phyloP scores from a whole-genome alignment of 2,797 vertebrate species.

The Halcyon chelicuti region DNA sequence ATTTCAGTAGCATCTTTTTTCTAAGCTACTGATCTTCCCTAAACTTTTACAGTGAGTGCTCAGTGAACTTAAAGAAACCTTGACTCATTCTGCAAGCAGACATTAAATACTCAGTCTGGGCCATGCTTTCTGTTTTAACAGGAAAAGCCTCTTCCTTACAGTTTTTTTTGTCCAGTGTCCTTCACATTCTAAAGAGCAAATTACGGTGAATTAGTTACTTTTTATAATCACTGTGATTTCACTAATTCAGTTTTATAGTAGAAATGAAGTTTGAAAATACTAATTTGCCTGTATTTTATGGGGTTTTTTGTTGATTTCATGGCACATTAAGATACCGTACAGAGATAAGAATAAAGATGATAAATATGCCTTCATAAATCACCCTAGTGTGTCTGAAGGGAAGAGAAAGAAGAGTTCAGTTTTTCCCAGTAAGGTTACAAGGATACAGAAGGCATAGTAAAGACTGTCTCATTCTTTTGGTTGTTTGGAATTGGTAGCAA shows the following conservation, averaged over 20 bases:
- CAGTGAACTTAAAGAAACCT: constrained; percentile 16
- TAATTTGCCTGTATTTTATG: background rate
- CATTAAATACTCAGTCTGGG: background rate
- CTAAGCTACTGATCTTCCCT: constrained; percentile 5
- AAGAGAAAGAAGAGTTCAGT: background rate
- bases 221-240: background rate
- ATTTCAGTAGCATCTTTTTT: constrained; percentile 9
- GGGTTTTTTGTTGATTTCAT: background rate
- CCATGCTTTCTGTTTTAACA: background rate
- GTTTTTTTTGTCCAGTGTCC: background rate
- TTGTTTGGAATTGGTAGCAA: background rate
- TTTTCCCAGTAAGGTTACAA: background rate
- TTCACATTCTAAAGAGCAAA: background rate
- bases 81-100: background rate
- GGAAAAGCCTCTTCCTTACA: background rate
- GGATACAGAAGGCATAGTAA: background rate
- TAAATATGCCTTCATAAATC: background rate
- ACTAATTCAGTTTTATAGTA: background rate
- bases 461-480: background rate
- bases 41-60: constrained; percentile 20
- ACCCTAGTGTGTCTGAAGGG: background rate
- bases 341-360: background rate
- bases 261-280: background rate
- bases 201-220: background rate
- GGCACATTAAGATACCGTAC: background rate